Percentiles rank a stretch among this genome's conserved stretches.
Conservation (phyloP, 2,888 invertebrate genomes). For the Mythimna vitellina region DNA sequence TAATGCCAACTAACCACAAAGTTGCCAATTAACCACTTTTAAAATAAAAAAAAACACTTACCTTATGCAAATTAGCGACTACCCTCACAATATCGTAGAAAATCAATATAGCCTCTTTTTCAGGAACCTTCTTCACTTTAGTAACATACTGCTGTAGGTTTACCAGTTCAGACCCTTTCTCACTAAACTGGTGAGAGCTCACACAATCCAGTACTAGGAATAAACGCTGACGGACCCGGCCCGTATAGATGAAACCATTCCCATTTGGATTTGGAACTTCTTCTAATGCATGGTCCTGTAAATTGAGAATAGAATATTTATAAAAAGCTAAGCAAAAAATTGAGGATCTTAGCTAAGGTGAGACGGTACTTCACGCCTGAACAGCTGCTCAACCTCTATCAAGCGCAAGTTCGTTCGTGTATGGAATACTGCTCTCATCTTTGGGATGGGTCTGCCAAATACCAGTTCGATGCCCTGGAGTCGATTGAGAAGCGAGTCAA, state of each 20-base stretch:
- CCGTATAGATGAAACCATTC: conserved; percentile 90
- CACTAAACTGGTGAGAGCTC: conserved; percentile 92
- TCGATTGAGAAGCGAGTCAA: too few species aligned
- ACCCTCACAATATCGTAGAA: conserved; percentile 94
- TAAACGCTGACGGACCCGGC: conserved; percentile 90
- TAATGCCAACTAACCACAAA: too few species aligned
- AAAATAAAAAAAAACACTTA: conserved; percentile 68
- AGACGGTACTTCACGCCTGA: too few species aligned
- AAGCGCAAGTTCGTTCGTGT: too few species aligned
- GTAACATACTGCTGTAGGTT: conserved; percentile 95
- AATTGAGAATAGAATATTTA: conserved; percentile 36
- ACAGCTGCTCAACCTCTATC: too few species aligned
- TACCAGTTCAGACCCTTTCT: conserved; percentile 90
- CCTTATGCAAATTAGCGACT: conserved; percentile 94
- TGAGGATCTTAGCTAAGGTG: too few species aligned
- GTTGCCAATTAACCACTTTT: too few species aligned
- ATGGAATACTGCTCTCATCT: too few species aligned
- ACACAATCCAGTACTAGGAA: conserved; percentile 94
- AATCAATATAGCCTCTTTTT: conserved; percentile 93
- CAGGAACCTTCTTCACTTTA: conserved; percentile 93
- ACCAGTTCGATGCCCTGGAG: too few species aligned
- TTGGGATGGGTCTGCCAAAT: too few species aligned
- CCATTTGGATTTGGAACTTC: conserved; percentile 89
- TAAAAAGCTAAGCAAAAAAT: neutral
- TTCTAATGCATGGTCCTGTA: conserved; percentile 93